Evolutionary conservation across 1,140 invertebrate species (phyloP), one percentile per base, ranked within the genome.

Genomic region (Cherax destructor): DNA sequence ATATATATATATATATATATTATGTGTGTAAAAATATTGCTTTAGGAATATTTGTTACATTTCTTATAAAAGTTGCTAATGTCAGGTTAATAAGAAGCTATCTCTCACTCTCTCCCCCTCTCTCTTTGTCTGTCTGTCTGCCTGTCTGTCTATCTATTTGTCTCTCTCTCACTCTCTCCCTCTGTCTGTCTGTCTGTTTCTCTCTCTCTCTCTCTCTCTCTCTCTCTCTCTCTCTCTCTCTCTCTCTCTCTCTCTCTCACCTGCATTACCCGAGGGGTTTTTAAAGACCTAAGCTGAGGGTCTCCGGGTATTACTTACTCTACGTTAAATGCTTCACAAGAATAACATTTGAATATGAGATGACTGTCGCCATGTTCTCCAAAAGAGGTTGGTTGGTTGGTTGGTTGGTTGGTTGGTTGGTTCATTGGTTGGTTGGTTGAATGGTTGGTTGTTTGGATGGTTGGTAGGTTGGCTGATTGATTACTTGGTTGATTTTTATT

Each of bases 281-380:
- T 65, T 9, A 56, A 41, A 65, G 56, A n/a, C 41, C 56, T 52
- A 24, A 56, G 49, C 30, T 59, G 16, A 16, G 56, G 30, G 13
- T 61, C 56, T 41, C 1, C 18, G 49, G 77, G 77, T 79, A 79
- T 79, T 79, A 79, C 47, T 79, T 79, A 79, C 21, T 47, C 77
- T 9, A 50, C 77, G 49, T 79, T n/a, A 65, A 56, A 41, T 21
- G 41, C 65, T 47, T 83, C 56, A 18, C 61, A 41, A 16, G n/a
- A 69, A 16, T 52, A 65, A 3, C 61, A 83, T 83, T 61, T 83
- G 56, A 65, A 47, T 61, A 65, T 61, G 59, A 61, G 81, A 69
- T 74, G 30, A 41, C 18, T 30, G 18, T 72, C 49, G 24, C 18
- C 9, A 16, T 13, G 10, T 10, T 16, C 61, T 69, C 11, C 11